phyloP scores from a whole-genome alignment of 2,797 vertebrate genomes.

The Falco concolor region DNA sequence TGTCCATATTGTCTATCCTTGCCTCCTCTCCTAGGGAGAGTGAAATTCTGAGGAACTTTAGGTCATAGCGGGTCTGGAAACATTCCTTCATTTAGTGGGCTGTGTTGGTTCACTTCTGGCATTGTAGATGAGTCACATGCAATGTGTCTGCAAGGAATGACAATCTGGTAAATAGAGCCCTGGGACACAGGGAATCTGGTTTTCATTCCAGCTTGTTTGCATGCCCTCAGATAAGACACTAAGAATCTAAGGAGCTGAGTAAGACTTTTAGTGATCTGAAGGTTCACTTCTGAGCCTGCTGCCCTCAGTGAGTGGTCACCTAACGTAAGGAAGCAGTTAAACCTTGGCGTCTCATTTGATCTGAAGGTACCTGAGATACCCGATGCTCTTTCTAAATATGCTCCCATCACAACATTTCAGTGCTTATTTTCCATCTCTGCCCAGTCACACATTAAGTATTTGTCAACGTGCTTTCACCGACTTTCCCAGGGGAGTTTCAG shows the following conservation, averaged over 20 bases:
- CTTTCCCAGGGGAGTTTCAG: not conserved
- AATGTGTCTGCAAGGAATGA: not conserved
- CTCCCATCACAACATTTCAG: not conserved
- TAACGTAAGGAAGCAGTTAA: not conserved
- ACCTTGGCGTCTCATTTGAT: not conserved
- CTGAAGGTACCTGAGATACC: not conserved
- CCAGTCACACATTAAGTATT: not conserved
- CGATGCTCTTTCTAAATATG: not conserved
- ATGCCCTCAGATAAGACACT: not conserved
- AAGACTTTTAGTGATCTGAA: not conserved
- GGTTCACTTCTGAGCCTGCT: not conserved
- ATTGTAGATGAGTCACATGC: not conserved
- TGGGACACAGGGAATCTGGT: not conserved
- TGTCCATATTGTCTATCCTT: not conserved
- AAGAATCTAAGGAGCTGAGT: not conserved
- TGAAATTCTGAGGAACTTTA: slow-evolving; percentile 10
- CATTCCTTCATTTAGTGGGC: not conserved
- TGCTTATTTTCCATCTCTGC: not conserved
- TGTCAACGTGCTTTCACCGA: not conserved
- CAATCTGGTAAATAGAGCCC: not conserved
- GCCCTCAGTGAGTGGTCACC: not conserved
- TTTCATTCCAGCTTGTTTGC: slow-evolving; percentile 21
- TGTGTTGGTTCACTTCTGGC: not conserved
- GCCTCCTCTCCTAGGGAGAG: not conserved
- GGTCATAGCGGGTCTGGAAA: slow-evolving; percentile 27